Base-by-base conservation (phyloP, 2,113 vertebrate species). In the Cebidichthys violaceus region DNA sequence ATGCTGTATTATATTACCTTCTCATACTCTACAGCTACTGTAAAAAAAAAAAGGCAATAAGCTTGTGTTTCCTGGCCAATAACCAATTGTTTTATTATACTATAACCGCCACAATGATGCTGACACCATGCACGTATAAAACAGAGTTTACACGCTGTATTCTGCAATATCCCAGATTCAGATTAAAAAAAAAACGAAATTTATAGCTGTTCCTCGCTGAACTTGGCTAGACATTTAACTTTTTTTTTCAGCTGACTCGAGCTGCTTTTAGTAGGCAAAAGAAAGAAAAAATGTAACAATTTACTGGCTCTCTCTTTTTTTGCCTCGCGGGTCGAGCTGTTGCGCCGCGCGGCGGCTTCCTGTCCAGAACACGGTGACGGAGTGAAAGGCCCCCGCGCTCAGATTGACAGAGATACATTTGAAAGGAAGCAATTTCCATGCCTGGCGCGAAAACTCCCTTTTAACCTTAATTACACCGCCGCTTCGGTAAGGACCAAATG, bases 401-500 rank as follows among this genome's bases (percentile, higher is more conserved):
- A 71, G 75, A 87, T 84, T 84, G 24, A 60, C 75, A 74, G 78
- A 45, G 69, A 89, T 82, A 50, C 4, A 52, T 89, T 54, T 91
- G 78, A 90, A 91, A 86, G 77, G 74, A 88, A 72, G 79, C 59
- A 68, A 84, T 87, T 89, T 92, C 77, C 61, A 70, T 33, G 77
- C 83, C 75, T 70, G 70, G 61, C 76, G 57, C 86, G 70, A 84
- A 85, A 87, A 71, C 71, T 81, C 70, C 85, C 75, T 85, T 91
- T 88, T 90, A 92, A 92, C 86, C 81, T 70, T 91, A 81, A 91
- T 89, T 90, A 90, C 88, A 82, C 81, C 6, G 43, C 75, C n/a
- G 55, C 82, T 75, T 75, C 87, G 80, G 79, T 69, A 67, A 72
- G 66, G 77, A 85, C 88, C 79, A 68, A 85, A 87, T 82, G 84